phyloP scores from a whole-genome alignment of 1,140 invertebrate genomes.

The Pachyrhynchus sulphureomaculatus region DNA sequence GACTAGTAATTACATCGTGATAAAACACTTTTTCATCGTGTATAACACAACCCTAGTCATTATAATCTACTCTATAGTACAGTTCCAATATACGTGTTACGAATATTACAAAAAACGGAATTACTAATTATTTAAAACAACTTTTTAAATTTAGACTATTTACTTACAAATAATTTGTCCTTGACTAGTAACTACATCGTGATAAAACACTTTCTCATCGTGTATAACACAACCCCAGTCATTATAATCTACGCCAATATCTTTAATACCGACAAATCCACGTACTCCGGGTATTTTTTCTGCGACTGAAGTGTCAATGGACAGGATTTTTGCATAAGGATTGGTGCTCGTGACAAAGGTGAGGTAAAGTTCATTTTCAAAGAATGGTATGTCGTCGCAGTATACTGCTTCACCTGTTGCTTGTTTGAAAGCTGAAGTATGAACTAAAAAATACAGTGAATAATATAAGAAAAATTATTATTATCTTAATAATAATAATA shows the following conservation, averaged over 20 bases:
- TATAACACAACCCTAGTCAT: constrained; percentile 66
- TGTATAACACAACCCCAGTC: constrained; percentile 68
- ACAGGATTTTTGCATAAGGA: constrained; percentile 77
- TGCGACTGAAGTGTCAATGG: constrained; percentile 72
- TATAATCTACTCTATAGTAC: constrained; percentile 64
- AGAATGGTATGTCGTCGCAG: constrained; percentile 82
- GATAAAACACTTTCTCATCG: constrained; percentile 78
- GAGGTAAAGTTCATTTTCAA: constrained; percentile 74
- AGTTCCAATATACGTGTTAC: constrained; percentile 73
- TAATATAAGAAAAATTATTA: too few species aligned
- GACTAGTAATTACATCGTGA: constrained; percentile 65
- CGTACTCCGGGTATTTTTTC: constrained; percentile 71
- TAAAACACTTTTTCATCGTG: constrained; percentile 81
- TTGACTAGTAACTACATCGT: constrained; percentile 67
- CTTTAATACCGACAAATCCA: constrained; percentile 71
- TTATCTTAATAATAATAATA: too few species aligned
- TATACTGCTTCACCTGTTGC: constrained; percentile 90
- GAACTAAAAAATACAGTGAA: constrained; percentile 56
- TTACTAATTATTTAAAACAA: constrained; percentile 77
- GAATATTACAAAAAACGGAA: constrained; percentile 74
- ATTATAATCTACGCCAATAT: constrained; percentile 65
- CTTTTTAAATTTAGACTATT: too few species aligned
- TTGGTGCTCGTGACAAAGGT: constrained; percentile 75
- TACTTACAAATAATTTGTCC: constrained; percentile 71
- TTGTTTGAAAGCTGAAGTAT: constrained; percentile 84